phyloP scores from a whole-genome alignment of 2,113 vertebrate genomes.

The Ochotona princeps region DNA sequence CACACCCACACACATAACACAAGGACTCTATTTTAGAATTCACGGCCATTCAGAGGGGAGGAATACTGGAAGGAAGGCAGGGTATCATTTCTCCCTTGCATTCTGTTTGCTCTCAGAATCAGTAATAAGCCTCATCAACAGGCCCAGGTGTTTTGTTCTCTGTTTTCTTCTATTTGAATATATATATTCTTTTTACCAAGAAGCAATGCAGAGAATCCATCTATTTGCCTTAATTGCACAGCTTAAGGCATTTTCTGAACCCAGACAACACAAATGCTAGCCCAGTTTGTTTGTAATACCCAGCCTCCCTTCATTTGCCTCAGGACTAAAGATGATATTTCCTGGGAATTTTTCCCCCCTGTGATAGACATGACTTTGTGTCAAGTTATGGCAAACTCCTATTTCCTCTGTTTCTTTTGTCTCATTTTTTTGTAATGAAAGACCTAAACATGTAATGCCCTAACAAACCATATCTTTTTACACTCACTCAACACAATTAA shows the following conservation, averaged over 20 bases:
- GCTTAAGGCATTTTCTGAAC: slow-evolving; percentile 1
- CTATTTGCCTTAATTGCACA: not conserved
- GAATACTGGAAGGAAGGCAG: fast-evolving
- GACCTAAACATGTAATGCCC: not conserved
- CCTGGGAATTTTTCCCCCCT: not conserved
- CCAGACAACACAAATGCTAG: fast-evolving
- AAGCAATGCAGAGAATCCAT: not conserved
- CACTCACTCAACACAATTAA: slow-evolving; percentile 19
- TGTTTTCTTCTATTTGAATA: not conserved
- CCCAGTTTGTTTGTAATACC: not conserved
- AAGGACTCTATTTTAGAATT: not conserved
- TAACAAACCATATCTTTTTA: not conserved
- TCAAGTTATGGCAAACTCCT: not conserved
- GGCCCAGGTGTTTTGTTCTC: not conserved
- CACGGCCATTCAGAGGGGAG: not conserved
- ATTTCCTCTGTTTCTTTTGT: not conserved
- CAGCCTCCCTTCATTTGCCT: not conserved
- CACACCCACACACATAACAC: too few relatives aligned
- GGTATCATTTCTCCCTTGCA: not conserved
- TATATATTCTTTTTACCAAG: not conserved
- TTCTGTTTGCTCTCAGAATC: not conserved
- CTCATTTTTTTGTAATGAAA: not conserved
- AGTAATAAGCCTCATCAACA: not conserved
- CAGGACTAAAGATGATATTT: not conserved
- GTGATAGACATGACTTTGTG: not conserved